Percentiles rank a stretch among this genome's conserved stretches.
Evolutionary conservation across 1,140 invertebrate species (phyloP).

Genomic region (Chelonus insularis): DNA sequence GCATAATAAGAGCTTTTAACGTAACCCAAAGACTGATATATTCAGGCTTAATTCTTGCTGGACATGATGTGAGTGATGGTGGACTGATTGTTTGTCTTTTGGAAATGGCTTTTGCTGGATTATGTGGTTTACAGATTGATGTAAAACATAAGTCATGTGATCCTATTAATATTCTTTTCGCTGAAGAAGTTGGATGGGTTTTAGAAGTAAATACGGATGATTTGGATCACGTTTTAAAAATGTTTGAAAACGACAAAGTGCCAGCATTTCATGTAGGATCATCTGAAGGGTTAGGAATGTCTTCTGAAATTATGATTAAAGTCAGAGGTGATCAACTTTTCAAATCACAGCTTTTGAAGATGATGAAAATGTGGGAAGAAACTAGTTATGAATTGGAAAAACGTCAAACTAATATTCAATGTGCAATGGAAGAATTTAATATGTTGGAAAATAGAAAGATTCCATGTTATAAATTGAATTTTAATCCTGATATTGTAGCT

Average conservation of each 20-base stretch:
- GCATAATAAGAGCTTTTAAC: conserved; percentile 76
- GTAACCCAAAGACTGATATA: conserved; percentile 81
- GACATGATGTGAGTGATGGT: conserved; percentile 97
- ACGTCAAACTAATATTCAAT: conserved; percentile 78
- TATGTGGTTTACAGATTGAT: conserved; percentile 77
- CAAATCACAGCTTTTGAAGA: conserved; percentile 65
- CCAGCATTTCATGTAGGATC: conserved; percentile 75
- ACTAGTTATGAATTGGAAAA: conserved; percentile 90
- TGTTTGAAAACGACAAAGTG: conserved; percentile 66
- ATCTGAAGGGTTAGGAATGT: conserved; percentile 68
- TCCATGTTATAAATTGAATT: conserved; percentile 70
- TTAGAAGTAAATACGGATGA: conserved; percentile 73
- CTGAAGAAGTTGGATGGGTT: conserved; percentile 92
- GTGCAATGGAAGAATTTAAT: conserved; percentile 78
- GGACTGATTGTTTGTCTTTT: conserved; percentile 86
- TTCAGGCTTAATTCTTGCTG: conserved; percentile 76
- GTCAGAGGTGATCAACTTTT: conserved; percentile 67
- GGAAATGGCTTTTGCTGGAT: conserved; percentile 94
- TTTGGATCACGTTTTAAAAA: conserved; percentile 63
- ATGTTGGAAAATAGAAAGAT: conserved; percentile 62
- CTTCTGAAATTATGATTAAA: conserved; percentile 66
- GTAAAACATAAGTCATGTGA: conserved; percentile 63
- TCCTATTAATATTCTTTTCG: conserved; percentile 75
- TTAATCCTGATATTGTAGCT: conserved; percentile 68
- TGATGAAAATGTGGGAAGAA: conserved; percentile 91